A percentile compares a stretch with the other conserved stretches of the same genome.
These are phyloP conservation scores for Styela clava DNA, from an alignment of 23 tunicate species.

Conservation along the genomic window DNA sequence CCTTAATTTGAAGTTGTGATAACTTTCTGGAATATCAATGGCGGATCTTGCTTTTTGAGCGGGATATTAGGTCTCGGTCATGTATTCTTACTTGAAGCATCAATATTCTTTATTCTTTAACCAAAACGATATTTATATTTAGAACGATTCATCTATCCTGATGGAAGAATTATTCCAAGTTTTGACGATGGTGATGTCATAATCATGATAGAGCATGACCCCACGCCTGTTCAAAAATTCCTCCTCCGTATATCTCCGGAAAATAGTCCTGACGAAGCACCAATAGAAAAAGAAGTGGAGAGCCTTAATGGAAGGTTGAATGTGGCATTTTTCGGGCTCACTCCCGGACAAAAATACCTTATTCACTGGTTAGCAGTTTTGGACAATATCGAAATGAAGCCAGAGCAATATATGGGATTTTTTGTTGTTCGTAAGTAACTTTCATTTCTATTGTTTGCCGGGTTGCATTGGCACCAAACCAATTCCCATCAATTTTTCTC, in stretches of 20 bases:
- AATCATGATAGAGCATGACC: neutral
- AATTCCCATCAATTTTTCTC: too few species aligned
- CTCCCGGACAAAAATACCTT: neutral
- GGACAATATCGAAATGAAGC: neutral
- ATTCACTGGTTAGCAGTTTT: neutral
- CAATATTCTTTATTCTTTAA: too few species aligned
- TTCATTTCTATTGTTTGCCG: neutral
- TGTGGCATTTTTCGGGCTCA: neutral
- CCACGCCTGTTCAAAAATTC: neutral
- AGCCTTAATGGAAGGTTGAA: neutral
- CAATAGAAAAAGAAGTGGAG: neutral
- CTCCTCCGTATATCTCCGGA: neutral
- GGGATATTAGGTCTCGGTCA: too few species aligned
- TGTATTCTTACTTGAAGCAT: too few species aligned
- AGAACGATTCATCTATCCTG: neutral
- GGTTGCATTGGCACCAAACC: too few species aligned
- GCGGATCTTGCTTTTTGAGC: too few species aligned
- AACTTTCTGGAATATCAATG: too few species aligned
- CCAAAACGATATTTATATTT: too few species aligned
- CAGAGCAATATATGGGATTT: neutral
- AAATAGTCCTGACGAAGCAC: neutral
- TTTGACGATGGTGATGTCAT: neutral
- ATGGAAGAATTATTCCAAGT: neutral
- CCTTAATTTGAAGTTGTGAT: too few species aligned
- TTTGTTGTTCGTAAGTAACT: neutral